These are phyloP conservation scores for Drosophila baimaii DNA, from an alignment of 1,140 invertebrate genomes.

Conservation along the genomic window DNA sequence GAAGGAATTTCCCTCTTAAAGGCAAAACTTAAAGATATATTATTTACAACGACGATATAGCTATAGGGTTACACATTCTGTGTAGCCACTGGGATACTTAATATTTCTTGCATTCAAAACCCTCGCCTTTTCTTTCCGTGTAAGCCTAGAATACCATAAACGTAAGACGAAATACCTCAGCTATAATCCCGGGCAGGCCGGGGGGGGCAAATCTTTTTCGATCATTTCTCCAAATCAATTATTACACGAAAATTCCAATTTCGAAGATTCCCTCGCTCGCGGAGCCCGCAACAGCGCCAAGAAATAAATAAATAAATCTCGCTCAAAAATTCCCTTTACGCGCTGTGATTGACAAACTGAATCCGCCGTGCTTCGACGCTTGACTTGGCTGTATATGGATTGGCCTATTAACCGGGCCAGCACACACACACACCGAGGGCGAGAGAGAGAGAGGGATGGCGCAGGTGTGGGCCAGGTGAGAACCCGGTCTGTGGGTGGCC, in stretches of 20 bases:
- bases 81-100: too few species aligned
- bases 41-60: too few species aligned
- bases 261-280: conserved; percentile 4
- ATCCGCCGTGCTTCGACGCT: conserved; percentile 20
- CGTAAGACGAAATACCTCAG: conserved; percentile 7
- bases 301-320: conserved; percentile 33
- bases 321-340: conserved; percentile 26
- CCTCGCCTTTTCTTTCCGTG: neutral
- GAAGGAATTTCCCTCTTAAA: neutral
- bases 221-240: conserved; percentile 42
- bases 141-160: neutral
- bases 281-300: too few species aligned
- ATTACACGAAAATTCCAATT: conserved; percentile 39
- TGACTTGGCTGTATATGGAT: conserved; percentile 47
- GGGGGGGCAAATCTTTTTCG: conserved; percentile 10
- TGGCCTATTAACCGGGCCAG: conserved; percentile 31
- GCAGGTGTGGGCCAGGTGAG: conserved; percentile 8
- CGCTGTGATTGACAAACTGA: conserved; percentile 38
- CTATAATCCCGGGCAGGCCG: neutral
- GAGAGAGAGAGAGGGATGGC: neutral
- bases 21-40: neutral
- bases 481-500: conserved; percentile 8
- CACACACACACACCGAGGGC: neutral
- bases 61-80: too few species aligned
- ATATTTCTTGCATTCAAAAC: neutral